Evolutionary conservation across 2,113 vertebrate genomes (phyloP).

Genomic region (Gallinago paraguaiae): DNA sequence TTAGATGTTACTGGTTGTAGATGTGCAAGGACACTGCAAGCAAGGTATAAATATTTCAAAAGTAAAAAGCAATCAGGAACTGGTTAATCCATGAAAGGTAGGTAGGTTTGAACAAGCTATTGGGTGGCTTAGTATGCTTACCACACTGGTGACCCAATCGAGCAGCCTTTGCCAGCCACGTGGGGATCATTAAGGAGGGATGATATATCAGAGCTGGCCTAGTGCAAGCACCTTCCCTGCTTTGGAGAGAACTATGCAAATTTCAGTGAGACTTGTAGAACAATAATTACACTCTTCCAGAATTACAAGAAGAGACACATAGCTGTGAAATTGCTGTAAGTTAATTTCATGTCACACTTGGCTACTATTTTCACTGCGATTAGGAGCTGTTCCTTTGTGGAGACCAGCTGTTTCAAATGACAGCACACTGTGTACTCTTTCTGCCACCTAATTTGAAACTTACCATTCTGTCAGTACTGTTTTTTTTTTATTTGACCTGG

Average conservation of each 20-base stretch:
- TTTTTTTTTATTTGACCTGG: background rate
- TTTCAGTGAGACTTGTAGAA: background rate
- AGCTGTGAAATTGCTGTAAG: background rate
- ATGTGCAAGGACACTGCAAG: background rate
- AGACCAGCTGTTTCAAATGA: accelerated
- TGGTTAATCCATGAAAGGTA: background rate
- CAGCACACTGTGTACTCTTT: background rate
- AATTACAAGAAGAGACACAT: background rate
- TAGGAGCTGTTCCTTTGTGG: background rate
- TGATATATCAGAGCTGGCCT: background rate
- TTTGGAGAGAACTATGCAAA: background rate
- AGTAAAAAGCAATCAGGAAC: background rate
- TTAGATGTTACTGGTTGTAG: background rate
- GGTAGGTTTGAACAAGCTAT: background rate
- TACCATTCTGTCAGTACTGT: background rate
- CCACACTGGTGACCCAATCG: background rate
- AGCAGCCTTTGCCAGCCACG: background rate
- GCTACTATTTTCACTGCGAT: background rate
- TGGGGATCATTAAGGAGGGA: background rate
- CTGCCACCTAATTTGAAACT: background rate
- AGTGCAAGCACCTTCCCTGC: background rate
- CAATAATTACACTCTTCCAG: background rate
- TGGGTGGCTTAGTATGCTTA: background rate
- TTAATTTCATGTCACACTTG: background rate
- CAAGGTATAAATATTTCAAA: background rate